Percentiles rank a stretch among this genome's conserved stretches.
Conservation (phyloP, 2,113 vertebrate genomes). For the Camelus dromedarius region DNA sequence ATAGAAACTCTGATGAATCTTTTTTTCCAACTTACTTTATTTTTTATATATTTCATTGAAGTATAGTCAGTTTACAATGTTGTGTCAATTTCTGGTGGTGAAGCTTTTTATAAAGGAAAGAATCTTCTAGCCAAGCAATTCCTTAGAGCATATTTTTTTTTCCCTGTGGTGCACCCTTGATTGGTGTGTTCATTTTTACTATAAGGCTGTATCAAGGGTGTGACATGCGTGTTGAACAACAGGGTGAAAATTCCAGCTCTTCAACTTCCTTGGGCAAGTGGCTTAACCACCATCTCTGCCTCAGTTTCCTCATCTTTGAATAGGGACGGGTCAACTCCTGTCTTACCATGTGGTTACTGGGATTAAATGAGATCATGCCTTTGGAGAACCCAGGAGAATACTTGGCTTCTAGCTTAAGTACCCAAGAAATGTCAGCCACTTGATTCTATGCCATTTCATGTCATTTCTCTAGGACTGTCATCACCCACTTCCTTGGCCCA, state of each 20-base stretch:
- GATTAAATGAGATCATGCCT: neutral
- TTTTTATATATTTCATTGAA: too few species aligned
- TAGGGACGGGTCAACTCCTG: neutral
- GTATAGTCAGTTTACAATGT: too few species aligned
- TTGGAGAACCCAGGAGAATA: accelerated
- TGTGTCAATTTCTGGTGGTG: too few species aligned
- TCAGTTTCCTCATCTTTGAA: neutral
- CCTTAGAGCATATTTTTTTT: accelerated
- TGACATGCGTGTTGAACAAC: accelerated
- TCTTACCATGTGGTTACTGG: neutral
- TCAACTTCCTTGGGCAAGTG: neutral
- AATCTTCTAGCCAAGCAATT: too few species aligned
- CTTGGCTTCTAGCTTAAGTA: accelerated
- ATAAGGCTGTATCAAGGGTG: neutral
- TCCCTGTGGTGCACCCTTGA: accelerated
- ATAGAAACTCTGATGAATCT: neutral
- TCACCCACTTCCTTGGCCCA: neutral
- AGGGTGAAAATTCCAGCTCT: neutral
- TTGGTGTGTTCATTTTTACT: neutral
- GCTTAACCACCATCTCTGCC: neutral
- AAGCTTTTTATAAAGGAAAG: neutral
- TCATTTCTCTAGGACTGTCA: accelerated
- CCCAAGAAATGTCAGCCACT: accelerated
- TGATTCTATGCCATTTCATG: accelerated
- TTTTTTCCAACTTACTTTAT: too few species aligned